These are phyloP conservation scores for Dendropsophus ebraccatus DNA, from an alignment of 2,113 vertebrate genomes.

Conservation along the genomic window DNA sequence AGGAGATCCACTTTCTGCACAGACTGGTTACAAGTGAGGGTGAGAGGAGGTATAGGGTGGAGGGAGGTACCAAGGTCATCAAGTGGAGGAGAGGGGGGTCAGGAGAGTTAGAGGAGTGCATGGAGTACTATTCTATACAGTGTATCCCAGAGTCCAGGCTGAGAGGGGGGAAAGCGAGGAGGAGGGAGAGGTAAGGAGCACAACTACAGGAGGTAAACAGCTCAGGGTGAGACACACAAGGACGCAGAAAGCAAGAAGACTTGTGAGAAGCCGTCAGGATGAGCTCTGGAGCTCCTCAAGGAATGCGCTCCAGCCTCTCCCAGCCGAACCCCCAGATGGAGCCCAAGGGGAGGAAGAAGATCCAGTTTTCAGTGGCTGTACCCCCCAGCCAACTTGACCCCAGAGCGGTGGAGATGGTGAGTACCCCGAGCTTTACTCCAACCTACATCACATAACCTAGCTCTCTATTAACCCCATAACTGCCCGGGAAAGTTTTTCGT, in stretches of 20 bases:
- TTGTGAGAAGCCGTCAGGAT: conserved; percentile 12
- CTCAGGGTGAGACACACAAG: not conserved
- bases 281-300: conserved; percentile 11
- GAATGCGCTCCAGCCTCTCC: conserved; percentile 22
- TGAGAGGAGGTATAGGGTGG: conserved; percentile 61
- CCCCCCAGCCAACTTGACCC: conserved; percentile 90
- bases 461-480: not conserved
- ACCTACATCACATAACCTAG: not conserved
- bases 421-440: not conserved
- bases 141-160: not conserved
- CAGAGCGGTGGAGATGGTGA: conserved; percentile 93
- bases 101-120: conserved; percentile 14
- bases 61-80: conserved; percentile 62
- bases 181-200: conserved; percentile 58
- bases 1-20: conserved; percentile 74
- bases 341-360: conserved; percentile 91
- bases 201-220: conserved; percentile 21
- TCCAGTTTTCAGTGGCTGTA: conserved; percentile 88
- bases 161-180: conserved; percentile 58
- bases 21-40: conserved; percentile 67
- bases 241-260: not conserved
- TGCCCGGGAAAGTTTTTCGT: too few relatives aligned
- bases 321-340: conserved; percentile 68
- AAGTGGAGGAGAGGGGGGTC: conserved; percentile 63
- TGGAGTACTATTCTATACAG: not conserved